Evolutionary conservation across 2,888 invertebrate genomes (phyloP), one percentile per base, ranked within the genome.

Genomic region (Barypeithes pellucidus): DNA sequence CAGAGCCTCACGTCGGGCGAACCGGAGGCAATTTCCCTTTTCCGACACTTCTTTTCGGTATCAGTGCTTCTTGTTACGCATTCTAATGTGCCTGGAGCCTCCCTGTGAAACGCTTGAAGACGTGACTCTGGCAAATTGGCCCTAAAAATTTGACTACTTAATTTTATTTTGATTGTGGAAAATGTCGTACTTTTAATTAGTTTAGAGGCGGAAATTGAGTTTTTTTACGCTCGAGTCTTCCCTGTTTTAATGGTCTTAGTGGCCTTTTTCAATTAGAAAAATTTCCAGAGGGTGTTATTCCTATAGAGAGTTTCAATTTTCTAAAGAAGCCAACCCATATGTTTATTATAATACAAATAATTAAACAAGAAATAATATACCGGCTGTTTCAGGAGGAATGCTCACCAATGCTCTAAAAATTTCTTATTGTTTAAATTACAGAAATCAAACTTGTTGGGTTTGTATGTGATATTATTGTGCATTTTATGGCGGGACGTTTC

Each of bases 81-180:
- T 81, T 80, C 78, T 80, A 80, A 81, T 80, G 79, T 76, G 76
- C 78, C 76, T 72, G 70, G 43, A 33, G 73, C 72, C 75, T 75
- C 75, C 73, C 65, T 33, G 47, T 68, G 75, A 70, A 63, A 78
- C 72, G 61, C 73, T 74, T 75, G 66, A 76, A 76, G 77, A 81
- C 80, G 81, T 81, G 81, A 80, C 80, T 79, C 62, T 76, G 76
- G 79, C 79, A 81, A 82, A 81, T 81, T 81, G 78, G 77, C 75
- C 71, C 73, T 75, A 80, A 80, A 81, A 81, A 79, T 78, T 80
- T 79, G 78, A 78, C 80, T 78, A 76, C 79, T 80, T 81, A 81
- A 81, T 81, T 81, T 79, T 78, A 77, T 80, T 81, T 81, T 80
- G 80, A 82, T 82, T 80, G 82, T 79, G 79, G 77, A 77, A 80